phyloP scores from a whole-genome alignment of 2,797 vertebrate genomes.

The Meriones psammophilus region DNA sequence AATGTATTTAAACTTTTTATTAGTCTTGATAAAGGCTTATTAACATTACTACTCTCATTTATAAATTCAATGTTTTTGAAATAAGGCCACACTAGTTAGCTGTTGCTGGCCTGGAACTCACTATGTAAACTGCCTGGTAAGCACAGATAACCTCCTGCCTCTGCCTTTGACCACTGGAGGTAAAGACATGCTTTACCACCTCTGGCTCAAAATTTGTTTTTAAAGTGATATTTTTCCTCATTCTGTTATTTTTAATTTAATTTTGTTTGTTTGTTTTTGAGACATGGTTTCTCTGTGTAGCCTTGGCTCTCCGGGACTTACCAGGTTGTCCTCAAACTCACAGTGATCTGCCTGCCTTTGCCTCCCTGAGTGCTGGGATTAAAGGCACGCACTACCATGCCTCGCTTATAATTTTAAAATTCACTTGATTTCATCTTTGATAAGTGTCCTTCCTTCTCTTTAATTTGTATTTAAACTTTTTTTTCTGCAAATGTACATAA shows the following conservation, averaged over 20 bases:
- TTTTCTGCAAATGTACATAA: not conserved
- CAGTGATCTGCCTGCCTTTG: too few relatives aligned
- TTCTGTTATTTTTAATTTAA: not conserved
- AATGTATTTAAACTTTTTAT: not conserved
- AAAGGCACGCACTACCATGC: too few relatives aligned
- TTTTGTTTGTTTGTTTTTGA: too few relatives aligned
- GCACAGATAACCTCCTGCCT: not conserved
- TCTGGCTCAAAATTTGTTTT: not conserved
- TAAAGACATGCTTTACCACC: not conserved
- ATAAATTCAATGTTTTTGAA: not conserved
- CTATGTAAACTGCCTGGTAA: not conserved
- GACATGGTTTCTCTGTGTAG: too few relatives aligned
- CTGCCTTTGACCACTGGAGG: not conserved
- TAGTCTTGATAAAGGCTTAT: not conserved
- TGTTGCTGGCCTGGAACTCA: not conserved
- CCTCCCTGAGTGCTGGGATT: too few relatives aligned
- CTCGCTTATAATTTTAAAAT: not conserved
- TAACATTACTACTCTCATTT: constrained; percentile 9
- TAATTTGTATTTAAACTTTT: not conserved
- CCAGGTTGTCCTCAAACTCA: too few relatives aligned
- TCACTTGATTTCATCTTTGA: not conserved
- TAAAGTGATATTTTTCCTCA: not conserved
- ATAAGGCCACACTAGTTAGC: not conserved
- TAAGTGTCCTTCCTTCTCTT: not conserved
- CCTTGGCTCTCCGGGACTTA: too few relatives aligned